Evolutionary conservation across 2,888 invertebrate genomes (phyloP).

Genomic region (Tipula helvola): DNA sequence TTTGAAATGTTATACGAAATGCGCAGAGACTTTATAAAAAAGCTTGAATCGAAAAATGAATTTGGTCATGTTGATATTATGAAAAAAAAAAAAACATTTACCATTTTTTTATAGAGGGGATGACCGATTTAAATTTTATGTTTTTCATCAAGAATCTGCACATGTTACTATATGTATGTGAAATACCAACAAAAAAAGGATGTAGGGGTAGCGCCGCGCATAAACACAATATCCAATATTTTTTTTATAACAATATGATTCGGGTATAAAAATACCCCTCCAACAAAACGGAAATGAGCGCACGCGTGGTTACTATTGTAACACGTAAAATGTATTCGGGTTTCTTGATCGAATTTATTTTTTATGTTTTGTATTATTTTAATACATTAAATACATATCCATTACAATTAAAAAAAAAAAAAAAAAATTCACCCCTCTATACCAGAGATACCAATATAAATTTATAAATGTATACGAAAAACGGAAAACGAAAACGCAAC

Average conservation of each 20-base stretch:
- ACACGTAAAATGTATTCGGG: background rate
- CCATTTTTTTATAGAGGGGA: background rate
- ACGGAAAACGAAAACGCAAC: background rate
- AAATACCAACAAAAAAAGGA: background rate
- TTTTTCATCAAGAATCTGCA: background rate
- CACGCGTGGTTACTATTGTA: background rate
- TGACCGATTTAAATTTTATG: background rate
- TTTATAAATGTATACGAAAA: background rate
- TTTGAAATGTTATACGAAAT: constrained; percentile 33
- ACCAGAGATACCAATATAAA: background rate
- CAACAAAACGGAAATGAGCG: background rate
- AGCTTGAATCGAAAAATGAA: constrained; percentile 11
- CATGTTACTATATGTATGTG: background rate
- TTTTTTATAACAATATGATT: background rate
- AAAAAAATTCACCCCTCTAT: background rate
- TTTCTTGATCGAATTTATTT: background rate
- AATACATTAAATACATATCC: background rate
- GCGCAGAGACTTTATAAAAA: constrained; percentile 30
- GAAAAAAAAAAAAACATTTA: background rate
- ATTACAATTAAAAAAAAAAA: background rate
- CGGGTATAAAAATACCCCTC: background rate
- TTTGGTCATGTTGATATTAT: background rate
- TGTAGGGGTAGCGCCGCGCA: background rate
- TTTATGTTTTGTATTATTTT: background rate
- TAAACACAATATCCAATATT: background rate